phyloP scores from a whole-genome alignment of 2,888 invertebrate genomes.

The Endomychus coccineus region DNA sequence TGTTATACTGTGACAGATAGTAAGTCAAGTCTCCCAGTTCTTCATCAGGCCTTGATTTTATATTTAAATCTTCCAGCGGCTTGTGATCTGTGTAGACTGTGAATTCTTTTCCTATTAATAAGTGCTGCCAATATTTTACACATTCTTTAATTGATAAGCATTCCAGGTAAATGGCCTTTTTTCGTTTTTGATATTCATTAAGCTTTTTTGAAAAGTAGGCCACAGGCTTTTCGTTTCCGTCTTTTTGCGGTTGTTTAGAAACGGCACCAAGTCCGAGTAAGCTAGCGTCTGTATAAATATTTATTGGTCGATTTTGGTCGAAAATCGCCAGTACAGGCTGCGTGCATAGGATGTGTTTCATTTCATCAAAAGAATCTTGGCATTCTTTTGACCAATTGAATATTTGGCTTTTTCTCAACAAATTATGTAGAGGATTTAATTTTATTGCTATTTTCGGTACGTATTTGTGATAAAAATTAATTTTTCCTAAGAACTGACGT shows the following conservation, averaged over 20 bases:
- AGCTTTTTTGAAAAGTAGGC: slow-evolving; percentile 23
- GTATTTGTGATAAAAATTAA: slow-evolving; percentile 16
- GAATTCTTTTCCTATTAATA: slow-evolving; percentile 23
- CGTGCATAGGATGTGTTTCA: slow-evolving; percentile 8
- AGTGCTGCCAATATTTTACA: slow-evolving; percentile 24
- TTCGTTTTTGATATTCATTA: slow-evolving; percentile 18
- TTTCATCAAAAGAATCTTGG: slow-evolving; percentile 1
- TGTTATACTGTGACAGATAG: slow-evolving; percentile 27
- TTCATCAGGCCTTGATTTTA: slow-evolving; percentile 26
- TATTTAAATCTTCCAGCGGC: slow-evolving; percentile 21
- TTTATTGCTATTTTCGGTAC: slow-evolving; percentile 12
- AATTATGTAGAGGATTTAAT: slow-evolving; percentile 15
- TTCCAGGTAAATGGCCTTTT: slow-evolving; percentile 25
- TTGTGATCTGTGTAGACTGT: slow-evolving; percentile 13
- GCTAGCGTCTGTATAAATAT: slow-evolving; percentile 21
- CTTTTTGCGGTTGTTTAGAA: slow-evolving; percentile 22
- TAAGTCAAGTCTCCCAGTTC: slow-evolving; percentile 25
- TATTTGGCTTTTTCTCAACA: slow-evolving; percentile 3
- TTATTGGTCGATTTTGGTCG: slow-evolving; percentile 15
- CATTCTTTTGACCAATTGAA: slow-evolving; percentile 4
- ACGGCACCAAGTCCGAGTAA: slow-evolving; percentile 22
- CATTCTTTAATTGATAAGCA: slow-evolving; percentile 25
- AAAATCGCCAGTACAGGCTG: slow-evolving; percentile 16
- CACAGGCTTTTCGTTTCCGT: slow-evolving; percentile 15
- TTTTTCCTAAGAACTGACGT: slow-evolving; percentile 17